Evolutionary conservation across 2,113 vertebrate species (phyloP), one percentile per base, ranked within the genome.

Genomic region (Gasterosteus nipponicus): DNA sequence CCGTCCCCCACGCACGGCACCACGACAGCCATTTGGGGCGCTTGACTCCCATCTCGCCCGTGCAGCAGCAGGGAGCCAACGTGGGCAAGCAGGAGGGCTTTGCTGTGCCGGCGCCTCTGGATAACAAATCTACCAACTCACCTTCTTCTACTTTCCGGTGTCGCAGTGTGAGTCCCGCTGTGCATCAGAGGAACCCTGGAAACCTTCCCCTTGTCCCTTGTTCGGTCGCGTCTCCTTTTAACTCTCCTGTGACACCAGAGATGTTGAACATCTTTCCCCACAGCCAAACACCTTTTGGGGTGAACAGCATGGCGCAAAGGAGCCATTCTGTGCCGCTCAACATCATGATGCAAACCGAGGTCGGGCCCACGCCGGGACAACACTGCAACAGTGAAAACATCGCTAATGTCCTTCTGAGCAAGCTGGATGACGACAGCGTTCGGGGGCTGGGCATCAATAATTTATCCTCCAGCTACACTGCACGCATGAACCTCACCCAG

Each of bases 401-500:
- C 85, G 93, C 95, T 69, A 96, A 91, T 6, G 95, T 99, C 80
- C 95, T 99, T 83, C 94, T 99, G 86, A 97, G 85, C 90, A 99
- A 99, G 92, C 94, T 99, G 39, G 97, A 99, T 70, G 95, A 98
- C 62, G 96, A 97, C 76, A 91, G 94, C 9, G 86, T 96, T 76
- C 95, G 96, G 75, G 97, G 97, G 78, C 90, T 98, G 87, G 96
- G 96, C 84, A 92, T 97, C 69, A 98, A 96, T 90, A 96, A 96
- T 87, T 80, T 97, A 91, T 95, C 97, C 69, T 96, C 97, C 61
- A 96, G 96, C 92, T 99, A 99, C 86, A 98, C 95, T 16, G 98
- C 98, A 78, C 94, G 98, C 78, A 98, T 99, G 97, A 99, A 99
- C 94, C 98, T 99, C 89, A 98, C 97, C 51, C 98, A 99, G 90